Evolutionary conservation across 2,888 invertebrate genomes (phyloP), one percentile per base, ranked within the genome.

Genomic region (Osmoderma eremita): DNA sequence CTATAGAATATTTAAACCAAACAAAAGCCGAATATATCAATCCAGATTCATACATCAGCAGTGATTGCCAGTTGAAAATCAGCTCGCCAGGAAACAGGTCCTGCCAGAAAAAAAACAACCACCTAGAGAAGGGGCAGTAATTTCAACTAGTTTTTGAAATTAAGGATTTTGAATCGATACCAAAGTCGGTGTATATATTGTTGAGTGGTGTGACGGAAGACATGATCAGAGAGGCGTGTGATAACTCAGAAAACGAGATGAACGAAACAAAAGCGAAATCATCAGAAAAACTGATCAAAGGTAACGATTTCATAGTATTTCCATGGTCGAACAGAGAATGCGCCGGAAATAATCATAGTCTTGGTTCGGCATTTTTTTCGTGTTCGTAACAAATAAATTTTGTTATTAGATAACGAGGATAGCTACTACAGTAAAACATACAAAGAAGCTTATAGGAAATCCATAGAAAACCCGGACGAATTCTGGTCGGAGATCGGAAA

Each of bases 401-500:
- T 30, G 30, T 30, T n/a, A n/a, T 8, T 38, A 63, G 53, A 17
- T 39, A 41, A 49, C 4, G 58, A 65, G 24, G 54, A 67, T 42
- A 13, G 51, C 5, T 63, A 62, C 48, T 42, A 36, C 20, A 63
- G 63, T 41, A 67, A 67, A 20, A 48, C 50, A 12, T 94, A 91
- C 75, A 85, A 89, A 72, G 86, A 88, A 58, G 87, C 87, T 0
- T 89, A 88, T 75, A 83, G 85, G 5, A 86, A 87, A 63, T 94
- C 94, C 0, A 79, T 94, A 68, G 86, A 90, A 69, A 86, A 91
- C 70, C 95, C 95, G 0, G 92, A 92, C 71, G 88, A 89, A 42
- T 97, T 95, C 83, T 97, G 95, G 95, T 88, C 87, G 0, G 91
- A 94, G 75, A 86, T 92, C n/a, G 95, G 88, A 0, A 79, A 79